Evolutionary conservation across 2,113 vertebrate species (phyloP), one percentile per base, ranked within the genome.

Genomic region (Carassius gibelio): DNA sequence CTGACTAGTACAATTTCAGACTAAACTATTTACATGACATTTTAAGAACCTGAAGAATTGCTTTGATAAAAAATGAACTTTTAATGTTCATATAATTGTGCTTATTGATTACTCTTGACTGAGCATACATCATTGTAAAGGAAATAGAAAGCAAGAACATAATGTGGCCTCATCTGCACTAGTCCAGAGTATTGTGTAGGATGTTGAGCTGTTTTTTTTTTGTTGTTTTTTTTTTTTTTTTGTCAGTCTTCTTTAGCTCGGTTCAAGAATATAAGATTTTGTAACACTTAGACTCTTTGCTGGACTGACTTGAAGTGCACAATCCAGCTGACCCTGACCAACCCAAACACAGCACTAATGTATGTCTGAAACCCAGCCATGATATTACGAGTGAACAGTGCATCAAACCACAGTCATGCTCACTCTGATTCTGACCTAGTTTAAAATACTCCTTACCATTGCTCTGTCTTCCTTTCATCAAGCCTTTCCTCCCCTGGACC

Each of bases 341-440:
- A 57, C 48, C 23, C 62, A 52, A 57, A 82, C 72, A 84, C 61
- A 84, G 13, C 13, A n/a, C 66, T 52, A 85, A 81, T 80, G 75
- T 79, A 79, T 42, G n/a, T 26, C 13, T 83, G 71, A 69, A 68
- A 52, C 42, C 26, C 14, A 71, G 34, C 78, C 79, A 75, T 78
- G 19, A 42, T 83, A 69, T 83, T 87, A 71, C 75, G 34, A 61
- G 36, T 66, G 52, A 48, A 64, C 13, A 55, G 9, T 61, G 84
- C 74, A 36, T 81, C 64, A 64, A 82, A 85, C 82, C 7, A 19
- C 17, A 78, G 83, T 82, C 72, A 13, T 34, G 57, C 78, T 71
- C 50, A 82, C 80, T 78, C 21, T 10, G 59, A 19, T 75, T 83
- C 57, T 85, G 85, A 87, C 88, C 85, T 87, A 87, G 79, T 85